Base-by-base conservation (phyloP, 1,140 invertebrate species). In the Drosophila pallidifrons region DNA sequence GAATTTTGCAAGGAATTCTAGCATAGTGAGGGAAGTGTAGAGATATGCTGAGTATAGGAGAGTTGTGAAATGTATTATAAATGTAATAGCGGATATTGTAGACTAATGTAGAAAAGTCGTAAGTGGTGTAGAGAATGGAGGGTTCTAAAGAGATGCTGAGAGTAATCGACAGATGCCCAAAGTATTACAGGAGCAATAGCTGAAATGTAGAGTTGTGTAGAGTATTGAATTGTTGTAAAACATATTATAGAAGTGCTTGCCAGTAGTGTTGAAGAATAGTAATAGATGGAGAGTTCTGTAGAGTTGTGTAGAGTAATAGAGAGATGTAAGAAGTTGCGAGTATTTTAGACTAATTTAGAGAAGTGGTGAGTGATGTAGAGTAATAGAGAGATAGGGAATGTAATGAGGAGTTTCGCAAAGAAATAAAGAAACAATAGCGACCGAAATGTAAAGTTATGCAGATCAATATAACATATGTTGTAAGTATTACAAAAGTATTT, bases 271-370 rank as follows among this genome's bases (percentile, higher is more conserved):
- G 46, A 47, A 3, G 1, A 45, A 5, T 45, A n/a, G 13, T 8
- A 16, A 13, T 5, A 5, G 5, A 13, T 47, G 16, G 13, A 46
- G 46, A 47, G 15, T 47, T 15, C 5, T 47, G 46, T 47, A 47
- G 46, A 47, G 46, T 47, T 15, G 46, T 47, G 46, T 47, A 47
- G 46, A 47, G 16, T 8, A 47, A 2, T 47, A 15, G 5, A 47
- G 46, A 47, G 6, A 25, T 15, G 13, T 20, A 16, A 7, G 13
- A 16, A 47, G 1, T 8, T 6, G 11, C 13, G 15, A 46, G n/a
- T 46, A 46, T 3, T 46, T 5, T 4, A 46, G 43, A 6, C 3
- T 13, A 46, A 6, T 46, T 5, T 1, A 46, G 13, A 46, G 3
- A 15, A 46, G n/a, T 46, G 13, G 5, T 15, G 5, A 46, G 3